Percentiles rank a stretch among this genome's conserved stretches.
Evolutionary conservation across 1,140 invertebrate genomes (phyloP).

Genomic region (Dufourea novaeangliae): DNA sequence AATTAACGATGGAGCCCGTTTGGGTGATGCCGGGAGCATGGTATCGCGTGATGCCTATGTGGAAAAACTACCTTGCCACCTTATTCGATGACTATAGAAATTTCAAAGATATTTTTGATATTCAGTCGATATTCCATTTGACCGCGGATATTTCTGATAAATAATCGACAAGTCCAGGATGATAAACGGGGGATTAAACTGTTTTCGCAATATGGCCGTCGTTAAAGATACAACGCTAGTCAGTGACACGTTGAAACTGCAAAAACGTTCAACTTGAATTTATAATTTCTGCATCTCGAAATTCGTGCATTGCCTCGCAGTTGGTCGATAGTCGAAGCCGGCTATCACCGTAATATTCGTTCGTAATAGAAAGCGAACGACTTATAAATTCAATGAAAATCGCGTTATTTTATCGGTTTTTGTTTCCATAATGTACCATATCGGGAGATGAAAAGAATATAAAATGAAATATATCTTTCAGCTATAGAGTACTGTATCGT

Average conservation of each 20-base stretch:
- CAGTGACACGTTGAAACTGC: not conserved
- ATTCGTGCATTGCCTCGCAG: not conserved
- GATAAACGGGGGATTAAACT: constrained; percentile 1
- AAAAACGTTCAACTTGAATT: not conserved
- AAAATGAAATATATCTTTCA: not conserved
- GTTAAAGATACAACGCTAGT: not conserved
- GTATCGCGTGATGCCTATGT: constrained; percentile 9
- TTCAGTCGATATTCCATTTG: not conserved
- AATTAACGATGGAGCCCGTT: constrained; percentile 36
- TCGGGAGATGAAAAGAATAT: not conserved
- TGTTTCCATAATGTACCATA: constrained; percentile 24
- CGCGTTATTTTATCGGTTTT: constrained; percentile 16
- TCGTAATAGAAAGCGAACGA: too few relatives aligned
- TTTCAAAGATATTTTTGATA: not conserved
- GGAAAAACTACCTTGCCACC: not conserved
- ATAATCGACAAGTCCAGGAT: constrained; percentile 9
- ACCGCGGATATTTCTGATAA: not conserved
- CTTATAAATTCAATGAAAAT: not conserved
- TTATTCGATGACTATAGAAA: not conserved
- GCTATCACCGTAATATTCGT: not conserved
- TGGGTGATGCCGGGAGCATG: not conserved
- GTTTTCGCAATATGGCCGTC: constrained; percentile 1
- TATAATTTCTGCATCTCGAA: not conserved
- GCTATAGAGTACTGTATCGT: not conserved
- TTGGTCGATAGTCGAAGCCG: not conserved